Percentiles rank a stretch among this genome's conserved stretches.
These are phyloP conservation scores for Euplexia lucipara DNA, from an alignment of 2,888 invertebrate species.

Conservation along the genomic window DNA sequence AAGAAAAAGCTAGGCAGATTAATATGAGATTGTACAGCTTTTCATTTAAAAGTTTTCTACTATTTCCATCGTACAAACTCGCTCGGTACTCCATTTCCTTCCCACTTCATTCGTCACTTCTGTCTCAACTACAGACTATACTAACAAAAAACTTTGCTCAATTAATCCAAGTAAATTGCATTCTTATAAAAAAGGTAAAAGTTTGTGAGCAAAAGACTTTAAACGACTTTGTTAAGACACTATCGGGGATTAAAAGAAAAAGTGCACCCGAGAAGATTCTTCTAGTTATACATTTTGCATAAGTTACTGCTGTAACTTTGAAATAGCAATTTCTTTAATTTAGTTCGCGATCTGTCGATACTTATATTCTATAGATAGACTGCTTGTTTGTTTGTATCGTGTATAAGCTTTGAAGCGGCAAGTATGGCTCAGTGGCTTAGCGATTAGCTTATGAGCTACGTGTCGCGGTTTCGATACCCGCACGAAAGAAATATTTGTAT, in stretches of 20 bases:
- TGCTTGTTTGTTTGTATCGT: too few relatives aligned
- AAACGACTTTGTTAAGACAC: constrained; percentile 57
- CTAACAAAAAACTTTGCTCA: constrained; percentile 59
- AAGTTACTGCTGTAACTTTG: constrained; percentile 20
- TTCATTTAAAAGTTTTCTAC: too few relatives aligned
- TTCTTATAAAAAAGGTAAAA: constrained; percentile 37
- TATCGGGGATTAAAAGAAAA: constrained; percentile 49
- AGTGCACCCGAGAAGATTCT: constrained; percentile 21
- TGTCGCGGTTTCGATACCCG: too few relatives aligned
- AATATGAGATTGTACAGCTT: too few relatives aligned
- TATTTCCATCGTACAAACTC: neutral
- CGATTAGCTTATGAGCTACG: too few relatives aligned
- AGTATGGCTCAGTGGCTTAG: too few relatives aligned
- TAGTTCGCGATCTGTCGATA: constrained; percentile 8
- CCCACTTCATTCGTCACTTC: constrained; percentile 18
- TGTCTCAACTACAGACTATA: constrained; percentile 7
- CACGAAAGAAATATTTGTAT: too few relatives aligned
- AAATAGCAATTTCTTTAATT: constrained; percentile 19
- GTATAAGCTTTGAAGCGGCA: too few relatives aligned
- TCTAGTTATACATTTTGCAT: constrained; percentile 30
- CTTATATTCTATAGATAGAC: too few relatives aligned
- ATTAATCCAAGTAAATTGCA: constrained; percentile 63
- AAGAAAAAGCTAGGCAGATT: too few relatives aligned
- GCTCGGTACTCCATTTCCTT: neutral
- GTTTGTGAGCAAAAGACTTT: constrained; percentile 48